phyloP scores from a whole-genome alignment of 92 coral and sea anemone genomes.

The Hydrozoanthus gracilis region DNA sequence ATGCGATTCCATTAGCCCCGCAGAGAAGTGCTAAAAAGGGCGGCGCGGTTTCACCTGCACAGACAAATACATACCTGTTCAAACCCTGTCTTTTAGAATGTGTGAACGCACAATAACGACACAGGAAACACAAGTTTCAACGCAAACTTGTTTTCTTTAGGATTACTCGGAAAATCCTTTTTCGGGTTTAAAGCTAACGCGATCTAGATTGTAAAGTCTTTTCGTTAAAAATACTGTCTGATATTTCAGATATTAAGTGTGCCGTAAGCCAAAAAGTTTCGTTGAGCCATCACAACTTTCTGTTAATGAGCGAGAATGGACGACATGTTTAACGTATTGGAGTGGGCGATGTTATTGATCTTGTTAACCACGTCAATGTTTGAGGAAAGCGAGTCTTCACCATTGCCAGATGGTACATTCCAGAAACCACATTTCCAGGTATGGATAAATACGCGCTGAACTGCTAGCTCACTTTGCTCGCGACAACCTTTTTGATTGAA shows the following conservation, averaged over 20 bases:
- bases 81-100: too few relatives aligned
- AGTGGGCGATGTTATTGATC: background rate
- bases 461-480: too few relatives aligned
- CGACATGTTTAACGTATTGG: background rate
- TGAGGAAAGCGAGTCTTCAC: background rate
- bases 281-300: background rate
- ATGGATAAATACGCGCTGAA: background rate
- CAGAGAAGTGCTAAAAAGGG: too few relatives aligned
- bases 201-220: too few relatives aligned
- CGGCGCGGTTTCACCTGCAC: too few relatives aligned
- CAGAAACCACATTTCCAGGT: slow-evolving; percentile 96
- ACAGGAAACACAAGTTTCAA: too few relatives aligned
- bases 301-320: background rate
- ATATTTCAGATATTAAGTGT: background rate
- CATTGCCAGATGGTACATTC: slow-evolving; percentile 46
- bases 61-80: too few relatives aligned
- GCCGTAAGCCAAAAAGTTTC: background rate
- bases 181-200: too few relatives aligned
- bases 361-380: background rate
- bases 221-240: background rate
- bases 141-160: background rate
- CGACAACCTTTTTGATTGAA: too few relatives aligned
- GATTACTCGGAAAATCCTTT: too few relatives aligned
- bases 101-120: too few relatives aligned
- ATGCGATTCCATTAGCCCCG: too few relatives aligned